These are phyloP conservation scores for Caenorhabditis drosophilae DNA, from an alignment of 2,888 invertebrate species.

Conservation along the genomic window DNA sequence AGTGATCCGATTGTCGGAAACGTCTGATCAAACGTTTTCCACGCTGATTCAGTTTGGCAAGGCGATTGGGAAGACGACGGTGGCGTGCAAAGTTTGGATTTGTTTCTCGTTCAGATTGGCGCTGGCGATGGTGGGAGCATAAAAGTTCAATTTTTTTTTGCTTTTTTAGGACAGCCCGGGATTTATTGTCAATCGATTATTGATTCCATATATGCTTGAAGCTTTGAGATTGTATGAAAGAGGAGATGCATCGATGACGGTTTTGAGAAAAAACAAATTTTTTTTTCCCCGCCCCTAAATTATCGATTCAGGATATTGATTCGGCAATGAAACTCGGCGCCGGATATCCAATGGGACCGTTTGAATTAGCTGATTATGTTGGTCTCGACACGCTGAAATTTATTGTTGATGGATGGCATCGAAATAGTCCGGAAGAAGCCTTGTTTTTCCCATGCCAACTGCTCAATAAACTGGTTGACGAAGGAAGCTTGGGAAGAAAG, in stretches of 20 bases:
- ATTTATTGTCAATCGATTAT: slow-evolving; percentile 85
- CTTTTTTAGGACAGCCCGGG: slow-evolving; percentile 84
- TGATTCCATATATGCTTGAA: slow-evolving; percentile 83
- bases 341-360: slow-evolving; percentile 87
- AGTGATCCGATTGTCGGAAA: slow-evolving; percentile 78
- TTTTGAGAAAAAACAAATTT: not conserved
- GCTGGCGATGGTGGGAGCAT: too few species aligned
- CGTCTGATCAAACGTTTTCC: slow-evolving; percentile 79
- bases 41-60: slow-evolving; percentile 82
- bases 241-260: slow-evolving; percentile 58
- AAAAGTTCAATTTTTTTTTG: too few species aligned
- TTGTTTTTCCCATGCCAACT: slow-evolving; percentile 75
- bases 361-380: slow-evolving; percentile 83
- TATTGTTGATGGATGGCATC: slow-evolving; percentile 81
- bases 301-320: slow-evolving; percentile 79
- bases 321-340: slow-evolving; percentile 88
- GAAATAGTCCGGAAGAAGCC: slow-evolving; percentile 78
- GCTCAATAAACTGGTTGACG: slow-evolving; percentile 78
- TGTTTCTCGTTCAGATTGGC: not conserved
- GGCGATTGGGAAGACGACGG: slow-evolving; percentile 82
- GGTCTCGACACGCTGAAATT: slow-evolving; percentile 79
- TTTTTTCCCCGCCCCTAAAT: not conserved
- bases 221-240: slow-evolving; percentile 79
- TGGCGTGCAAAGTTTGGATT: slow-evolving; percentile 78
- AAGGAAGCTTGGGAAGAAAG: slow-evolving; percentile 82